A percentile compares a stretch with the other conserved stretches of the same genome.
These are phyloP conservation scores for Sula dactylatra DNA, from an alignment of 2,113 vertebrate genomes.

Conservation along the genomic window DNA sequence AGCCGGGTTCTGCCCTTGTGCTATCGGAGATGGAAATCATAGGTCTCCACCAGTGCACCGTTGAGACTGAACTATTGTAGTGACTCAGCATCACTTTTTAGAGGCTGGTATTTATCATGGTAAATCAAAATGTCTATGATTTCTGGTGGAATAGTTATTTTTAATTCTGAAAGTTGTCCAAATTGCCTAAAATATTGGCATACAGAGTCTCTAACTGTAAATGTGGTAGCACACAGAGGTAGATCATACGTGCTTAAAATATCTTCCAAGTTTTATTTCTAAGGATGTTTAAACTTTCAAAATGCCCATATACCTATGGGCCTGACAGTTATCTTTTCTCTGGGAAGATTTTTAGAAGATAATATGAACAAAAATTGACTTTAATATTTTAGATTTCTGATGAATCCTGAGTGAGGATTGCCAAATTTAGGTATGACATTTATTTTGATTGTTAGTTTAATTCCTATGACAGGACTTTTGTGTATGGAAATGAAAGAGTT, in stretches of 20 bases:
- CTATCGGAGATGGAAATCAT: too few relatives aligned
- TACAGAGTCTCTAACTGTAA: neutral
- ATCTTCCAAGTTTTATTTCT: neutral
- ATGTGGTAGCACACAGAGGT: neutral
- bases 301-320: neutral
- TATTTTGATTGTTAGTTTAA: neutral
- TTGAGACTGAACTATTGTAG: neutral
- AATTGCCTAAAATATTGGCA: neutral
- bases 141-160: neutral
- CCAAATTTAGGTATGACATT: neutral
- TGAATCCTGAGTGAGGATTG: neutral
- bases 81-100: neutral
- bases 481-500: neutral
- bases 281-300: neutral
- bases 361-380: neutral
- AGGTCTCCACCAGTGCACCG: neutral
- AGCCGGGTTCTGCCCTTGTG: rapidly evolving
- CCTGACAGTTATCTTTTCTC: neutral
- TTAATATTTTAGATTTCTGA: neutral
- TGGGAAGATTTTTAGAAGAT: neutral
- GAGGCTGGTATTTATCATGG: neutral
- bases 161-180: neutral
- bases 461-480: neutral
- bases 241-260: neutral
- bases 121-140: neutral